These are phyloP conservation scores for Prenolepis imparis DNA, from an alignment of 2,888 invertebrate species.

Conservation along the genomic window DNA sequence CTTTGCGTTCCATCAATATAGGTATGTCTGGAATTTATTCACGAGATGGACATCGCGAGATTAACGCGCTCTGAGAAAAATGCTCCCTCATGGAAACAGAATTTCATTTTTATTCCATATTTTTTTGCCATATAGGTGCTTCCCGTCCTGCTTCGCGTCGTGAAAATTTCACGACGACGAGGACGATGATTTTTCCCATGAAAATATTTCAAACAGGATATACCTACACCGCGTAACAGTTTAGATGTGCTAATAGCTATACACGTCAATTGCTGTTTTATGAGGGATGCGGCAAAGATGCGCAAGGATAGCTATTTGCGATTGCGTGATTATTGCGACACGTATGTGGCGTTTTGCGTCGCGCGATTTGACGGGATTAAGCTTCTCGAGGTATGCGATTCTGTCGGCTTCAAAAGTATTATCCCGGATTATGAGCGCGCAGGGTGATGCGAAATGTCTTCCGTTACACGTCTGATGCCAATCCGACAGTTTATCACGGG, in stretches of 20 bases:
- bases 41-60: conserved; percentile 57
- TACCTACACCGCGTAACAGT: not conserved
- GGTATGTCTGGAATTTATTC: conserved; percentile 59
- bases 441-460: conserved; percentile 4
- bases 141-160: not conserved
- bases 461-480: conserved; percentile 11
- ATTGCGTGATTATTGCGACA: conserved; percentile 15
- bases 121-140: not conserved
- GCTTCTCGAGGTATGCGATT: conserved; percentile 1
- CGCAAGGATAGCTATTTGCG: not conserved
- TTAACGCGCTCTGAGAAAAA: conserved; percentile 57
- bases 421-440: conserved; percentile 7
- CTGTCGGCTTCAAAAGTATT: conserved; percentile 24
- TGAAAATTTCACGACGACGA: conserved; percentile 14
- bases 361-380: not conserved
- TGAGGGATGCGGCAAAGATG: conserved; percentile 18
- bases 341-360: conserved; percentile 1
- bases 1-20: not conserved
- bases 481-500: conserved; percentile 15
- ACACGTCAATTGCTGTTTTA: conserved; percentile 30
- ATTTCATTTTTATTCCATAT: not conserved
- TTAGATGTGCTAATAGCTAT: conserved; percentile 21
- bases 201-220: conserved; percentile 5
- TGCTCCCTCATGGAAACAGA: not conserved
- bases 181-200: not conserved